phyloP scores from a whole-genome alignment of 2,797 vertebrate species.

The Pagetopsis macropterus region DNA sequence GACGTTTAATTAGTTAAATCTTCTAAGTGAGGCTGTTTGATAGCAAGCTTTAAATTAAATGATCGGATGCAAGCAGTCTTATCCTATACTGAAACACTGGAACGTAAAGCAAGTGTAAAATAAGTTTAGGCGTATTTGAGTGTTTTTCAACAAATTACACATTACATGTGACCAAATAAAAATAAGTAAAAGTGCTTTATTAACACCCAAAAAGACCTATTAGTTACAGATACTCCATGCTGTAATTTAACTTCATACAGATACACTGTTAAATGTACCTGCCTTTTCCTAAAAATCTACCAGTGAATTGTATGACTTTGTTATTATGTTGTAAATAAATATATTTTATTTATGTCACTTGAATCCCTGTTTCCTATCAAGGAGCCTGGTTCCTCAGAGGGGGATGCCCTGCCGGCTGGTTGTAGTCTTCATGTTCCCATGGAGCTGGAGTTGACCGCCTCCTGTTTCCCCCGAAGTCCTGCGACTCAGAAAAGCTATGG shows the following conservation, averaged over 20 bases:
- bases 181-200: too few relatives aligned
- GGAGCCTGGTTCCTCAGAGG: slow-evolving; percentile 52
- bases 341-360: background rate
- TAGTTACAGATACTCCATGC: background rate
- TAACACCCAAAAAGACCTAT: background rate
- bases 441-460: slow-evolving; percentile 75
- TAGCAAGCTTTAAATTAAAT: background rate
- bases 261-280: background rate
- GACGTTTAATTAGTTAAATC: background rate
- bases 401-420: slow-evolving; percentile 58
- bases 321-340: background rate
- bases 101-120: background rate
- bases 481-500: slow-evolving; percentile 55
- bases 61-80: background rate
- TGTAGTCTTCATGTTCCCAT: slow-evolving; percentile 80
- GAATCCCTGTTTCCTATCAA: slow-evolving; percentile 36
- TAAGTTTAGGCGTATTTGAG: background rate
- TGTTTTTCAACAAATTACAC: background rate
- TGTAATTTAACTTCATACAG: background rate
- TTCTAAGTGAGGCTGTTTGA: slow-evolving; percentile 1
- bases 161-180: too few relatives aligned
- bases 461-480: slow-evolving; percentile 67
- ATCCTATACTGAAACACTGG: background rate
- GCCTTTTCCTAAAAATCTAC: background rate
- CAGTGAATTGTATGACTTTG: background rate